Evolutionary conservation across 2,113 vertebrate species (phyloP).

Genomic region (Pachypanchax playfairii): DNA sequence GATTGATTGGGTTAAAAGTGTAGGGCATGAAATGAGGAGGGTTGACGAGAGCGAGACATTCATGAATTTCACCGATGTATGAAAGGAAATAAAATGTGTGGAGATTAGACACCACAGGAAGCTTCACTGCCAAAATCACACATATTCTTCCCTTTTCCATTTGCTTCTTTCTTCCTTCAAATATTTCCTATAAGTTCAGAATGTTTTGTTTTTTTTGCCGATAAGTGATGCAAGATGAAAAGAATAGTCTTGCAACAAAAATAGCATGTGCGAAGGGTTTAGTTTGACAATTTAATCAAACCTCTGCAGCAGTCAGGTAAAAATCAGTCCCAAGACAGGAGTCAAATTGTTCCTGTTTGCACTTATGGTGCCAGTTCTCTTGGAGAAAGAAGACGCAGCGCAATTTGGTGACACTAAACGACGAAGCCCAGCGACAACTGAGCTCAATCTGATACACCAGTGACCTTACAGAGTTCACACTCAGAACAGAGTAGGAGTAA

Average conservation of each 20-base stretch:
- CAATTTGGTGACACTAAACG: slow-evolving; percentile 1
- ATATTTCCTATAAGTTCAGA: too few species aligned
- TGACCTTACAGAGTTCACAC: background rate
- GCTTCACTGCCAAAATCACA: slow-evolving; percentile 35
- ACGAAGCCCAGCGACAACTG: background rate
- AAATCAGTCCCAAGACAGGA: slow-evolving; percentile 22
- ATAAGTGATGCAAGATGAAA: slow-evolving; percentile 14
- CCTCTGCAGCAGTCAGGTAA: slow-evolving; percentile 14
- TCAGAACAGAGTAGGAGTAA: too few species aligned
- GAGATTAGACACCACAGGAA: slow-evolving; percentile 36
- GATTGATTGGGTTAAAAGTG: slow-evolving; percentile 63
- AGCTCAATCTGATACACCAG: background rate
- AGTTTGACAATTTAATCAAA: slow-evolving; percentile 1
- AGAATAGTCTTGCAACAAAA: slow-evolving; percentile 18
- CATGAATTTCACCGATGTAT: slow-evolving; percentile 57
- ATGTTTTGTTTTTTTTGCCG: slow-evolving; percentile 9
- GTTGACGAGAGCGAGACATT: slow-evolving; percentile 16
- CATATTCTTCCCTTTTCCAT: background rate
- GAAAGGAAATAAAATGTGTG: slow-evolving; percentile 20
- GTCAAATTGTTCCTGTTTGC: slow-evolving; percentile 43
- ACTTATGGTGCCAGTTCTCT: slow-evolving; percentile 31
- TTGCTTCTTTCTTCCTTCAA: slow-evolving; percentile 11
- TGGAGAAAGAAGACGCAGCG: background rate
- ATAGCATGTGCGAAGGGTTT: background rate
- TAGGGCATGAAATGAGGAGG: background rate